Evolutionary conservation across 2,888 invertebrate genomes (phyloP).

Genomic region (Eledona agricola): DNA sequence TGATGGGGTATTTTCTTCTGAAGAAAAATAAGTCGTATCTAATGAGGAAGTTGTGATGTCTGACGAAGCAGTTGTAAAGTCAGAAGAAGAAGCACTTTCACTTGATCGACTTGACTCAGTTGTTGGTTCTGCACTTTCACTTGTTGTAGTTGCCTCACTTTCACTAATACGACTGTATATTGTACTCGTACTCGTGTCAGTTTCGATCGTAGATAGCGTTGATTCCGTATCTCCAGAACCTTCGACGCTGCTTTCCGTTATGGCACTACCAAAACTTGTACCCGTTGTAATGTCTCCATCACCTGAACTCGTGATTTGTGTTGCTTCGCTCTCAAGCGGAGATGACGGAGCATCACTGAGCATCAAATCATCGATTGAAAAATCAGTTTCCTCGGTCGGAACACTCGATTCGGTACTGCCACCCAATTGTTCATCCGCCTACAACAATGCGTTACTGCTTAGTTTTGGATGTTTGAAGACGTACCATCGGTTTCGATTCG

Average conservation of each 20-base stretch:
- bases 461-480: background rate
- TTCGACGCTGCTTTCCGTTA: slow-evolving; percentile 30
- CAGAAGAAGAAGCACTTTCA: background rate
- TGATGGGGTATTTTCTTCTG: no score
- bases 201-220: slow-evolving; percentile 21
- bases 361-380: slow-evolving; percentile 64
- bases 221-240: slow-evolving; percentile 40
- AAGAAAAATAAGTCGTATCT: no score
- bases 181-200: slow-evolving; percentile 22
- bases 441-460: slow-evolving; percentile 11
- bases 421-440: slow-evolving; percentile 31
- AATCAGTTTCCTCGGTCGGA: slow-evolving; percentile 51
- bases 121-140: slow-evolving; percentile 23
- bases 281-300: slow-evolving; percentile 43
- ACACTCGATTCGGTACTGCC: slow-evolving; percentile 35
- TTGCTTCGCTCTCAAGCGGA: slow-evolving; percentile 45
- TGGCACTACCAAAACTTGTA: slow-evolving; percentile 22
- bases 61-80: no score
- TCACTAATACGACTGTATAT: slow-evolving; percentile 9
- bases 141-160: slow-evolving; percentile 13
- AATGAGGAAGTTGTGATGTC: no score
- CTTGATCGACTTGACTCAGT: background rate
- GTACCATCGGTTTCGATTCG: slow-evolving; percentile 14
- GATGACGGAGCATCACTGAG: slow-evolving; percentile 63
- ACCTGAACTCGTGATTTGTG: slow-evolving; percentile 52